These are phyloP conservation scores for Strigamia transsilvanica DNA, from an alignment of 2,888 invertebrate species.

Conservation along the genomic window DNA sequence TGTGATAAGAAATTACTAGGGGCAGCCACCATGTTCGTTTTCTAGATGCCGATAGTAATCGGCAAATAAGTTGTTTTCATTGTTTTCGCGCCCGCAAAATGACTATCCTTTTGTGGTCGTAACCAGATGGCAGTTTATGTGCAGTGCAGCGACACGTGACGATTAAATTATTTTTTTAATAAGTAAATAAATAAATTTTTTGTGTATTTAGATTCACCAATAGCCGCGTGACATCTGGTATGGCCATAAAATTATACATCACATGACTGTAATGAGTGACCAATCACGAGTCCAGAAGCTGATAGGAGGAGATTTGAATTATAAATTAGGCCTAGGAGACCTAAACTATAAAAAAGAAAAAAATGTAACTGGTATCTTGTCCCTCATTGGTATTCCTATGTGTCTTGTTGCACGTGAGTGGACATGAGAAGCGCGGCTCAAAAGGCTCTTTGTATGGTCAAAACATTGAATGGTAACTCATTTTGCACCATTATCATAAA, in stretches of 20 bases:
- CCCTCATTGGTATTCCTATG: slow-evolving; percentile 29
- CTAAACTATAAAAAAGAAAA: not conserved
- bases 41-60: not conserved
- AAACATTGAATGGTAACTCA: slow-evolving; percentile 7
- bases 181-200: not conserved
- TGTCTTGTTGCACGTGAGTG: slow-evolving; percentile 35
- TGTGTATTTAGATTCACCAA: not conserved
- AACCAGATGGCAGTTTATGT: not conserved
- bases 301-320: slow-evolving; percentile 39
- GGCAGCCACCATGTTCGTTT: slow-evolving; percentile 36
- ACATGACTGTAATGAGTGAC: slow-evolving; percentile 5
- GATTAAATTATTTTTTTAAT: not conserved
- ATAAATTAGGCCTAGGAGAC: slow-evolving; percentile 18
- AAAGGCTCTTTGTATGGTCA: slow-evolving; percentile 12
- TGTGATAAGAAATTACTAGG: slow-evolving; percentile 40
- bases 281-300: slow-evolving; percentile 32
- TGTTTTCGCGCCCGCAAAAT: not conserved
- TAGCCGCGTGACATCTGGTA: slow-evolving; percentile 16
- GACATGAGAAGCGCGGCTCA: slow-evolving; percentile 6
- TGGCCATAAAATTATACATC: slow-evolving; percentile 37
- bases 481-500: not conserved
- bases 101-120: not conserved
- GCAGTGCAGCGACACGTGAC: not conserved
- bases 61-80: slow-evolving; percentile 21
- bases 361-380: not conserved